Evolutionary conservation across 2,113 vertebrate species (phyloP), one percentile per base, ranked within the genome.

Genomic region (Dicrurus megarhynchus): DNA sequence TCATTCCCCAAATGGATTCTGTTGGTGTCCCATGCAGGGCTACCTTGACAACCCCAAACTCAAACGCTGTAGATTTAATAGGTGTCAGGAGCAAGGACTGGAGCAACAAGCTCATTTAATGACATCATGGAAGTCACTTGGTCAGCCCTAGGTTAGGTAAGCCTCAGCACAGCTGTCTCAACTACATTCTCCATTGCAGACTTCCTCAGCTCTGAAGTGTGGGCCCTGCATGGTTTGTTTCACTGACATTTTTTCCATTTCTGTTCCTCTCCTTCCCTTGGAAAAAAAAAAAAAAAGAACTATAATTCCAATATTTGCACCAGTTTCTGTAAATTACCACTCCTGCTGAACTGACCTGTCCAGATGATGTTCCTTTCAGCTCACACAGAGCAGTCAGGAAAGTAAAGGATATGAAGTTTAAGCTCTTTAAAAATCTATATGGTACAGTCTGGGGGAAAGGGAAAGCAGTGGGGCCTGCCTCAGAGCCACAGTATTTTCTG

Each of bases 81-180:
- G 86, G 92, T 96, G 94, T 95, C 89, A 90, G 67, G 87, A 88
- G 91, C 81, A 85, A 84, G 70, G 87, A 18, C 53, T 82, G 84
- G 84, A 94, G 84, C 74, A 91, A 96, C 69, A 33, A 79, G 35
- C 80, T 94, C 32, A 96, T 92, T 80, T 35, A 79, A 92, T 92
- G 95, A 96, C 88, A 55, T 97, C 93, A 95, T 90, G 96, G 95
- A 92, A 96, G 92, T 24, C 55, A 23, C 64, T 60, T 71, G 89
- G 81, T 89, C 95, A 97, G 96, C 96, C 86, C 83, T 4, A 7
- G 84, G 74, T 95, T 97, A 95, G 96, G 80, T 95, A 91, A 95
- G 95, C 74, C 94, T 85, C 89, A 79, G 73, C 91, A 85, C 97
- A 95, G 94, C 94, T 97, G 95, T 96, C 94, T 95, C 96, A 95